A percentile compares a stretch with the other conserved stretches of the same genome.
phyloP scores from a whole-genome alignment of 2,888 invertebrate species.

The Platycnemis pennipes region DNA sequence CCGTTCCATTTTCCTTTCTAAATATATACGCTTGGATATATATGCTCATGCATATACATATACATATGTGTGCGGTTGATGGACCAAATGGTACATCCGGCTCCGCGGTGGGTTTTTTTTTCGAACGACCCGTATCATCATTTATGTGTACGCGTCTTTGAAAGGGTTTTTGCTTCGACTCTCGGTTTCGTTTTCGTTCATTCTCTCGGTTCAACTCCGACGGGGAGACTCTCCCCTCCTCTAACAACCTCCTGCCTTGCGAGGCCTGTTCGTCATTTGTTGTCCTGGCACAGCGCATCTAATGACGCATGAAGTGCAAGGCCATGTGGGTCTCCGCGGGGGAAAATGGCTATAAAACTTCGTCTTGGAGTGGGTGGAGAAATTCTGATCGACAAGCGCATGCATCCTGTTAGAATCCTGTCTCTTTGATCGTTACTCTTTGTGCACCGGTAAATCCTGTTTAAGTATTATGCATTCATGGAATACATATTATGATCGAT shows the following conservation, averaged over 20 bases:
- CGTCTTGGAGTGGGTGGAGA: neutral
- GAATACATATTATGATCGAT: too few relatives aligned
- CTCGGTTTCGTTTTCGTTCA: slow-evolving; percentile 44
- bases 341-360: neutral
- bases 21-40: neutral
- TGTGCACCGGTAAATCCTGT: too few relatives aligned
- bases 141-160: slow-evolving; percentile 34
- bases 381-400: neutral
- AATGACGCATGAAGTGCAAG: slow-evolving; percentile 38
- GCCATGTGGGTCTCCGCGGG: neutral
- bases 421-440: too few relatives aligned
- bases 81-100: slow-evolving; percentile 57
- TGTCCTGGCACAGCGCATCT: slow-evolving; percentile 8
- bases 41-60: neutral
- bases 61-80: neutral
- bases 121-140: neutral
- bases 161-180: slow-evolving; percentile 39
- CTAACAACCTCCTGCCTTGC: neutral
- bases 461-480: too few relatives aligned
- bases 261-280: slow-evolving; percentile 54
- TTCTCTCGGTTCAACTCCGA: neutral
- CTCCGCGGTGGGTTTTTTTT: slow-evolving; percentile 13
- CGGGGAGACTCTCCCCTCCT: neutral
- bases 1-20: neutral
- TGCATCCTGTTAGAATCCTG: neutral